Base-by-base conservation (phyloP, 2,888 invertebrate genomes). In the Neuroscelio doddi region DNA sequence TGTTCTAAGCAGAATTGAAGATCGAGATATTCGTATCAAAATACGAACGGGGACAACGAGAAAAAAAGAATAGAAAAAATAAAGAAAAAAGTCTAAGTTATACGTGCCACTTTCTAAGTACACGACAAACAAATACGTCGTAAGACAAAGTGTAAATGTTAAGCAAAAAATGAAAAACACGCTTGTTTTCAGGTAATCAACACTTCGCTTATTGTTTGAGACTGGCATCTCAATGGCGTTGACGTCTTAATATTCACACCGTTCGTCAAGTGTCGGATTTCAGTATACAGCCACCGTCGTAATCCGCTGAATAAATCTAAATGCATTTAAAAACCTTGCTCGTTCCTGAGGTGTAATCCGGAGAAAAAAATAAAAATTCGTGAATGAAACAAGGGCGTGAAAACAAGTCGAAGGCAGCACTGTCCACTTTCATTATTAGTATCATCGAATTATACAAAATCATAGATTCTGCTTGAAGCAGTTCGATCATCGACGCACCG, bases 161-260 rank as follows among this genome's bases (percentile, higher is more conserved):
- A 44, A 49, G 47, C 55, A 46, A 49, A 64, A 65, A 45, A n/a
- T 49, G 61, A 68, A 65, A 75, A 78, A 75, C 69, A 74, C 70
- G 68, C 62, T 78, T 81, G 80, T 82, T 81, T 82, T 80, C 76
- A 69, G 77, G 78, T 78, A 80, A 82, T 83, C 82, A 82, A 80
- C 82, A 82, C 82, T 81, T 80, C 49, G 71, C 50, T 63, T 74
- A 77, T 82, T 82, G 82, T 82, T 46, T 67, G 10, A 32, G 32
- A 41, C 63, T 84, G 84, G 75, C 84, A 82, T 68, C 74, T 84
- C 77, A 82, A 84, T 82, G 68, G 71, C 79, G 65, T 71, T 78
- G 76, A 74, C 83, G 84, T 80, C 84, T 81, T 82, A 83, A 84
- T 84, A 84, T 84, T 84, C 83, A 81, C 82, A 79, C 82, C 77